Conservation (phyloP, 1,140 invertebrate species). For the Ceratina calcarata region DNA sequence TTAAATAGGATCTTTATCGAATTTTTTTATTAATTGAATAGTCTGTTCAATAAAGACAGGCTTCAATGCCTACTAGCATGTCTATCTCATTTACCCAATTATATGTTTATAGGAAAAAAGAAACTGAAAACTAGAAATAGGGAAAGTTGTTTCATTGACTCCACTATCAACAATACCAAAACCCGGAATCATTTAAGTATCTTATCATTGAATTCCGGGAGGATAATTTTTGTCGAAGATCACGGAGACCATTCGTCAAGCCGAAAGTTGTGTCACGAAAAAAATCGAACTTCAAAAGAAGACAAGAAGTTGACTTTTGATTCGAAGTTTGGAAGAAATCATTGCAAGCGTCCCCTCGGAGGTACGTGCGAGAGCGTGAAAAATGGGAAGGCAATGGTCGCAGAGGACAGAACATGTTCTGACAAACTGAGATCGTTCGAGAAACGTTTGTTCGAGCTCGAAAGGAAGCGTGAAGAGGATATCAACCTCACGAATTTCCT, state of each 20-base stretch:
- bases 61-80: too few relatives aligned
- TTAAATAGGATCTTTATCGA: too few relatives aligned
- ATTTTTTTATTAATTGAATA: too few relatives aligned
- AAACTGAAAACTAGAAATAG: too few relatives aligned
- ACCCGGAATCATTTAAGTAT: too few relatives aligned
- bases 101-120: too few relatives aligned
- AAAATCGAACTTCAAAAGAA: not conserved
- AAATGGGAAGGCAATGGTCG: not conserved
- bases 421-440: slow-evolving; percentile 1
- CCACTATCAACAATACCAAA: too few relatives aligned
- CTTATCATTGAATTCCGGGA: not conserved
- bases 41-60: too few relatives aligned
- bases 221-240: not conserved
- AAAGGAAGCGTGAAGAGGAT: not conserved
- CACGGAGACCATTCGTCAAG: not conserved
- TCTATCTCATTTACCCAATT: too few relatives aligned
- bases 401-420: too few relatives aligned
- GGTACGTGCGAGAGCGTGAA: not conserved
- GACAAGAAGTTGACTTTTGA: not conserved
- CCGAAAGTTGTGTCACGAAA: not conserved
- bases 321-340: not conserved
- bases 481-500: not conserved
- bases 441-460: not conserved
- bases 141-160: too few relatives aligned
- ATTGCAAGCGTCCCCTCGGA: too few relatives aligned